Base-by-base conservation (phyloP, 2,113 vertebrate species). In the Syngnathoides biaculeatus region DNA sequence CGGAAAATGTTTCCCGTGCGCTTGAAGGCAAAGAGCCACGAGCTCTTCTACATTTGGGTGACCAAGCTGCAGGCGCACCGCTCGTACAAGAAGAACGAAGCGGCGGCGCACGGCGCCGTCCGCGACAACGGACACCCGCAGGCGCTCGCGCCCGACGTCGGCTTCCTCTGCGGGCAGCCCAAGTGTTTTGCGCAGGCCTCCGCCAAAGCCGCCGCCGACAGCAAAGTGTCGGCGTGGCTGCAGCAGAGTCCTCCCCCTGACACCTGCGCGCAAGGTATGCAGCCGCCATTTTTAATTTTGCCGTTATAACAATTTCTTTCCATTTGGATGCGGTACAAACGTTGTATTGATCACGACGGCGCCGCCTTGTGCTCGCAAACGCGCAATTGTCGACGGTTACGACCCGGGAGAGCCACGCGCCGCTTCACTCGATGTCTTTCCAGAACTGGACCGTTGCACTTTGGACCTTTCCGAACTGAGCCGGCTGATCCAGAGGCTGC, bases 1-100 rank as follows among this genome's bases (percentile, higher is more conserved):
- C 20, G 13, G 12, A 13, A 55, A 26, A 8, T 26, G 19, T 43
- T 43, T 43, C 60, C 40, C 20, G 35, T 14, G 15, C 15, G 1
- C 20, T 8, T 20, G 20, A 68, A 97, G 96, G 93, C 94, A 71
- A 97, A 96, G 82, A 95, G 89, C 68, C 92, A 93, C 0, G 94
- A 97, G 19, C 80, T 95, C 27, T 97, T 98, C 64, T 88, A 93
- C 77, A 95, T 94, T 68, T 98, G 96, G 96, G 92, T 95, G 22
- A 92, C 93, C 53, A 95, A 94, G 87, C 90, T 98, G 1, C 93
- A 94, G 75, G 84, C 89, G 11, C 96, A 98, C 24, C 95, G 95
- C 40, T 62, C 87, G 27, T 94, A 86, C 4, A 93, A 91, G 85
- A 90, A 84, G 74, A 89, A 81, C 3, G 92, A 94, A 74, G 68